Percentiles rank a stretch among this genome's conserved stretches.
phyloP scores from a whole-genome alignment of 2,113 vertebrate species.

The Laticauda laticaudata region DNA sequence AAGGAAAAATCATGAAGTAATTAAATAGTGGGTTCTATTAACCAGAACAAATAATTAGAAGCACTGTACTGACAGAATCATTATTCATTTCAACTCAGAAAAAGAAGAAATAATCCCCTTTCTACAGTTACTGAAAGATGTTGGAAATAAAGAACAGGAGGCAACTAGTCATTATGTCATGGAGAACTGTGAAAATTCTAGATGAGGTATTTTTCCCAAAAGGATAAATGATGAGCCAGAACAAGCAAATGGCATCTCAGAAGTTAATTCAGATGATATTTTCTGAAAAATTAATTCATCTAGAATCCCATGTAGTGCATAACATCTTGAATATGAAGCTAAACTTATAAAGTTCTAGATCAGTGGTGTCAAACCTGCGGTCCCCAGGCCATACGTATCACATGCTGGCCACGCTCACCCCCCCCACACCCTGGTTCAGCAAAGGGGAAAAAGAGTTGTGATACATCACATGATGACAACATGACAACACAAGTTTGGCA shows the following conservation, averaged over 20 bases:
- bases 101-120: not conserved
- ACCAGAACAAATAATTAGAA: not conserved
- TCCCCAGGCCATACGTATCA: too few species aligned
- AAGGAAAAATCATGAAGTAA: not conserved
- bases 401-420: too few species aligned
- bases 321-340: not conserved
- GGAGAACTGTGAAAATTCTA: not conserved
- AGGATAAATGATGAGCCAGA: not conserved
- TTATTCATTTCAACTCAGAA: not conserved
- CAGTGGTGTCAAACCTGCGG: too few species aligned
- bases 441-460: too few species aligned
- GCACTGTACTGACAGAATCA: not conserved
- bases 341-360: not conserved
- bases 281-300: not conserved
- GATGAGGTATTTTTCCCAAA: not conserved
- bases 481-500: too few species aligned
- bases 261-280: not conserved
- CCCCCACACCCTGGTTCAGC: too few species aligned
- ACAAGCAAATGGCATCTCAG: not conserved
- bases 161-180: not conserved
- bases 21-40: not conserved
- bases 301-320: not conserved
- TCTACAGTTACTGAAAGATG: not conserved
- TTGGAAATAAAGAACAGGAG: not conserved
- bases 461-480: too few species aligned